Conservation (phyloP, 2,797 vertebrate species). For the Squalus acanthias region DNA sequence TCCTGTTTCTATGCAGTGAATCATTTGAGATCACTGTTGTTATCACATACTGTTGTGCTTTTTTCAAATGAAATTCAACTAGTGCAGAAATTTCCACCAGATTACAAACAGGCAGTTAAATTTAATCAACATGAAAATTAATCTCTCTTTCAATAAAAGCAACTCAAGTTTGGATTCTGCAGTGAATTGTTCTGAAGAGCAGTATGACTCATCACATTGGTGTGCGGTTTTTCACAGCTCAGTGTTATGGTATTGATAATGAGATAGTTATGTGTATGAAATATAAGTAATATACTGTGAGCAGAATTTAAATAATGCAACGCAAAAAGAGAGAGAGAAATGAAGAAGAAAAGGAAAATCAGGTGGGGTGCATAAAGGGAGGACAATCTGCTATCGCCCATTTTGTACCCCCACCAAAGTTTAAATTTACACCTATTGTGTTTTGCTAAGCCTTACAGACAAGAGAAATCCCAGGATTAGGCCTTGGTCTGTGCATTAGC, state of each 20-base stretch:
- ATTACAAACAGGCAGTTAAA: background rate
- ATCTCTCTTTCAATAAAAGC: background rate
- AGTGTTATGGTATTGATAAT: background rate
- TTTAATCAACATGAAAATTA: background rate
- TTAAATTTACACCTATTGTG: background rate
- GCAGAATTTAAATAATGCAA: background rate
- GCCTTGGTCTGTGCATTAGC: background rate
- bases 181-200: background rate
- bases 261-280: background rate
- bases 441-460: background rate
- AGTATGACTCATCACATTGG: background rate
- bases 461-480: background rate
- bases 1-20: background rate
- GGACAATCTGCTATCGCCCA: background rate
- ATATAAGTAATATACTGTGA: background rate
- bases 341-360: background rate
- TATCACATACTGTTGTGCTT: background rate
- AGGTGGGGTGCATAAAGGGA: background rate
- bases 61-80: background rate
- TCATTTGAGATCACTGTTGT: background rate
- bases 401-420: background rate
- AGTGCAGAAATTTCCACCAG: background rate
- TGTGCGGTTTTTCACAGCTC: background rate
- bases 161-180: background rate
- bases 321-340: background rate